These are phyloP conservation scores for Scolanthus callimorphus DNA, from an alignment of 92 coral and sea anemone genomes.

Conservation along the genomic window DNA sequence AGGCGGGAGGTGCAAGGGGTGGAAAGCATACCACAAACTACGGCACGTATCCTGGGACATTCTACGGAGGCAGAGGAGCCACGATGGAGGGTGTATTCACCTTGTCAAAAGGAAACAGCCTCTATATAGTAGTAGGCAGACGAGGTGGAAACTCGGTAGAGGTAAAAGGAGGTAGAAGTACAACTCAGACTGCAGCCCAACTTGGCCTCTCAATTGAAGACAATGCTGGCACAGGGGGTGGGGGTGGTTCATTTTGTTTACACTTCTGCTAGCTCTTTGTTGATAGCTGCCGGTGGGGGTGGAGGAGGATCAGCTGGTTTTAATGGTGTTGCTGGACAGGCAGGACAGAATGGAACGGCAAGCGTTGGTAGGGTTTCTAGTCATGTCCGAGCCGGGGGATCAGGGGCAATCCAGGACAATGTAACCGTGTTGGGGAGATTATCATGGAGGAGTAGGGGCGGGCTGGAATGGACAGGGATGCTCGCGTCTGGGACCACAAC, in stretches of 20 bases:
- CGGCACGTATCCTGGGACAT: slow-evolving; percentile 45
- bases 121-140: slow-evolving; percentile 55
- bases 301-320: slow-evolving; percentile 70
- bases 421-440: slow-evolving; percentile 30
- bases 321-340: slow-evolving; percentile 57
- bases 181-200: slow-evolving; percentile 45
- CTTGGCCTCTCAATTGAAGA: slow-evolving; percentile 61
- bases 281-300: slow-evolving; percentile 80
- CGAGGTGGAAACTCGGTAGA: slow-evolving; percentile 67
- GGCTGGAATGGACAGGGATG: slow-evolving; percentile 67
- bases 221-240: slow-evolving; percentile 78
- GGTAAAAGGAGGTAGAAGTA: slow-evolving; percentile 24
- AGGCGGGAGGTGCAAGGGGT: slow-evolving; percentile 65
- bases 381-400: slow-evolving; percentile 30
- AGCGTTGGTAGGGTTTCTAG: slow-evolving; percentile 33
- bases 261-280: slow-evolving; percentile 17
- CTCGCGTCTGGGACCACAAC: slow-evolving; percentile 3
- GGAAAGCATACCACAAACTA: slow-evolving; percentile 56
- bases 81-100: slow-evolving; percentile 24
- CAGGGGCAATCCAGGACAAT: slow-evolving; percentile 59
- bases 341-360: slow-evolving; percentile 33
- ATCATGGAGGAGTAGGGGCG: slow-evolving; percentile 77
- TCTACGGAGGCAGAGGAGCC: slow-evolving; percentile 64
- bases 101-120: slow-evolving; percentile 22
- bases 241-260: slow-evolving; percentile 75